Evolutionary conservation across 2,113 vertebrate genomes (phyloP), one percentile per base, ranked within the genome.

Genomic region (Lasiurus cinereus): DNA sequence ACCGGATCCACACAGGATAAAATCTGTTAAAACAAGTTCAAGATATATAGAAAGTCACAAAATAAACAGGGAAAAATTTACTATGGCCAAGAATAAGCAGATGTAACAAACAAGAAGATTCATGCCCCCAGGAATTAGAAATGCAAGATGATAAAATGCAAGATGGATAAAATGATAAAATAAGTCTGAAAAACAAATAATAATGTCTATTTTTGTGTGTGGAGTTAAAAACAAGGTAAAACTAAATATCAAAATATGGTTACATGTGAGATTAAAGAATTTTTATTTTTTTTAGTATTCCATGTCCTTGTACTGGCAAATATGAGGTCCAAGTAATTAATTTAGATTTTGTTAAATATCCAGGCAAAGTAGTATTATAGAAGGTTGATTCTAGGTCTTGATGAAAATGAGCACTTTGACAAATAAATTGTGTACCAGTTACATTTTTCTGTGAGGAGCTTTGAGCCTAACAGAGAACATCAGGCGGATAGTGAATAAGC

Each of bases 211-310:
- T 83, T 43, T 84, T 36, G 33, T 50, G 72, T 36, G 33, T 50
- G 72, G 18, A 84, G 48, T 84, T 94, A 78, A 84, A 72, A 79
- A 83, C 12, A 83, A 83, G 21, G 33, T 29, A 36, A 70, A 94
- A 43, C 5, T 64, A 93, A 80, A 54, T 43, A 33, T 11, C 72
- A 91, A 31, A 70, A 59, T 39, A 72, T 4, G 76, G 19, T 50
- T 43, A 24, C 6, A 27, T 39, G 29, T 62, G 33, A 78, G n/a
- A 78, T 16, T 5, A 22, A n/a, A 6, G 7, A 11, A 0, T 5
- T 29, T 66, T 36, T 72, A 39, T 39, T 54, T 22, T 18, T 70
- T 24, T 33, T 22, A 19, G 64, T 70, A 64, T 77, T 66, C 33
- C 36, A 78, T 62, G 22, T 70, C 33, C 13, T 83, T n/a, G 36